phyloP scores from a whole-genome alignment of 2,888 invertebrate species.

The Vannuccia rotundouncinata region DNA sequence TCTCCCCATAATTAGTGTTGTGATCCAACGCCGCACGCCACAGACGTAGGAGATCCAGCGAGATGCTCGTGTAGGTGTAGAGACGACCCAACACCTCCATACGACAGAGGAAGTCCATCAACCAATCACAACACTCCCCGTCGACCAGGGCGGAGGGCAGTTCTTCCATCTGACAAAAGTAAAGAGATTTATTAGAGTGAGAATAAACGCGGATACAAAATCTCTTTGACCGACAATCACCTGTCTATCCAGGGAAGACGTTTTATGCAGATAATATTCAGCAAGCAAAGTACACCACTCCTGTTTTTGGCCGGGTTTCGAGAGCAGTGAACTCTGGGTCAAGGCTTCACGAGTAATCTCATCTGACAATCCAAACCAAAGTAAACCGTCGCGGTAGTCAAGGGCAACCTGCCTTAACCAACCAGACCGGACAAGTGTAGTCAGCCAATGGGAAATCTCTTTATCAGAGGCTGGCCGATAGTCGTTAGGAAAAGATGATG shows the following conservation, averaged over 20 bases:
- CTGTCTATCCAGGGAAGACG: background rate
- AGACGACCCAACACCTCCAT: background rate
- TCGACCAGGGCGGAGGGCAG: background rate
- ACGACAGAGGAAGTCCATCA: background rate
- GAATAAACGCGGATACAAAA: too few species aligned
- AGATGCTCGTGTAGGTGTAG: background rate
- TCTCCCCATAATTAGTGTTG: background rate
- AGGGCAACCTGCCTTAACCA: background rate
- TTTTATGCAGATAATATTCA: background rate
- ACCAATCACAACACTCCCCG: background rate
- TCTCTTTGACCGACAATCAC: too few species aligned
- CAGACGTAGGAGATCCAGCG: conserved; percentile 2
- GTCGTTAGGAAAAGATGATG: background rate
- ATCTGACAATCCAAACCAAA: background rate
- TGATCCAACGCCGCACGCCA: conserved; percentile 10
- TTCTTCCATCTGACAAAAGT: background rate
- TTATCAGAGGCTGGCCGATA: background rate
- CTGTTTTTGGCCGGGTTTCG: background rate
- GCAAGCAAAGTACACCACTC: background rate
- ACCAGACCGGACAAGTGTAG: background rate
- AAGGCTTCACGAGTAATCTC: background rate
- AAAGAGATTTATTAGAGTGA: background rate
- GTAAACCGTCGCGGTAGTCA: background rate
- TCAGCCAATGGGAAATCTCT: background rate
- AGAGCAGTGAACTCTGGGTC: background rate